These are phyloP conservation scores for Pelagia noctiluca DNA, from an alignment of 30 jellyfish, hydroid and myxozoan genomes.

Conservation along the genomic window DNA sequence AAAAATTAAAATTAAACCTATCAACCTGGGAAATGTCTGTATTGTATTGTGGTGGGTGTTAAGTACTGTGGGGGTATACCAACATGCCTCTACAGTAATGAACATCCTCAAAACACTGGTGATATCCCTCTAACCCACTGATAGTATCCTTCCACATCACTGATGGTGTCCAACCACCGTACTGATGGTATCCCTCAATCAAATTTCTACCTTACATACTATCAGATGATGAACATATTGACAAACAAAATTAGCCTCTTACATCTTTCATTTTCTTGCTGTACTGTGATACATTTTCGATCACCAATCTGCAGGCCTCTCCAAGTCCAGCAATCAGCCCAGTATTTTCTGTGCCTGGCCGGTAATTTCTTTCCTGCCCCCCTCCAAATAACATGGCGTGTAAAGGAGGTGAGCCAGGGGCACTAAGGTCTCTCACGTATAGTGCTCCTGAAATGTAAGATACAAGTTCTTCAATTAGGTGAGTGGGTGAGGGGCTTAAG, in stretches of 20 bases:
- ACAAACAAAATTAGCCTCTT: neutral
- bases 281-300: constrained; percentile 53
- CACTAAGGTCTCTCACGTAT: constrained; percentile 64
- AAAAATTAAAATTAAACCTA: neutral
- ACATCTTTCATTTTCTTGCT: constrained; percentile 69
- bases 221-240: neutral
- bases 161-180: no score
- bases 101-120: no score
- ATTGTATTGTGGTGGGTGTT: no score
- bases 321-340: constrained; percentile 99
- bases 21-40: no score
- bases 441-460: constrained; percentile 83
- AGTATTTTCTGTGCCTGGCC: constrained; percentile 98
- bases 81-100: no score
- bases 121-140: no score
- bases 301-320: constrained; percentile 90
- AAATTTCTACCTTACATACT: neutral
- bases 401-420: constrained; percentile 54
- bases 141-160: no score
- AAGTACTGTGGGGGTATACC: no score
- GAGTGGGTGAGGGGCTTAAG: no score
- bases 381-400: constrained; percentile 93
- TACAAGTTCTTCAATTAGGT: no score
- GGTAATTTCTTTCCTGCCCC: constrained; percentile 90
- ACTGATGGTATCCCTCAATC: no score